Evolutionary conservation across 2,797 vertebrate species (phyloP).

Genomic region (Chelon auratus): DNA sequence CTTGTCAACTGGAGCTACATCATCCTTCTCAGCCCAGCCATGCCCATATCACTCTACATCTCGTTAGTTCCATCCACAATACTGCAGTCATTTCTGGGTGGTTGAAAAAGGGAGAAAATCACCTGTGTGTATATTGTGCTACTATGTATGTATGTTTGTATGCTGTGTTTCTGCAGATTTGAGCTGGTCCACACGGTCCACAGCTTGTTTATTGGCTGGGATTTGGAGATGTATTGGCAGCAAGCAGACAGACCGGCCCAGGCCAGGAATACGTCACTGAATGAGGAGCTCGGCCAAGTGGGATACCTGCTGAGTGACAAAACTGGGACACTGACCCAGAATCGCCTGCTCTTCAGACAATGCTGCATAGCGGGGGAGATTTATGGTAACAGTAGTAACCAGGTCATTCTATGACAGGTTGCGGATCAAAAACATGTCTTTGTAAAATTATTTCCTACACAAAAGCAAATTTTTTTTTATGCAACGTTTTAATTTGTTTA

Average conservation of each 20-base stretch:
- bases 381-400: constrained; percentile 83
- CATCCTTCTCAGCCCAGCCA: constrained; percentile 90
- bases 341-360: constrained; percentile 91
- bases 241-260: constrained; percentile 82
- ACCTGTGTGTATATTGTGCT: background rate
- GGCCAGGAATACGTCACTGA: constrained; percentile 90
- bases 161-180: constrained; percentile 75
- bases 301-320: constrained; percentile 95
- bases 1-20: constrained; percentile 91
- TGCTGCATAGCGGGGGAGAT: constrained; percentile 89
- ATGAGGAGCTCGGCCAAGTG: constrained; percentile 93
- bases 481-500: background rate
- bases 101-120: background rate
- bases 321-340: constrained; percentile 95
- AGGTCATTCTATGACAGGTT: background rate
- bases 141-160: constrained; percentile 9
- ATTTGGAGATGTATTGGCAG: constrained; percentile 87
- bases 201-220: constrained; percentile 92
- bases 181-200: constrained; percentile 93
- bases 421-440: background rate
- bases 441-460: background rate
- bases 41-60: constrained; percentile 94
- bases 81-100: background rate
- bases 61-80: constrained; percentile 82
- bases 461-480: background rate